These are phyloP conservation scores for Rhinoraja longicauda DNA, from an alignment of 2,797 vertebrate species.

Conservation along the genomic window DNA sequence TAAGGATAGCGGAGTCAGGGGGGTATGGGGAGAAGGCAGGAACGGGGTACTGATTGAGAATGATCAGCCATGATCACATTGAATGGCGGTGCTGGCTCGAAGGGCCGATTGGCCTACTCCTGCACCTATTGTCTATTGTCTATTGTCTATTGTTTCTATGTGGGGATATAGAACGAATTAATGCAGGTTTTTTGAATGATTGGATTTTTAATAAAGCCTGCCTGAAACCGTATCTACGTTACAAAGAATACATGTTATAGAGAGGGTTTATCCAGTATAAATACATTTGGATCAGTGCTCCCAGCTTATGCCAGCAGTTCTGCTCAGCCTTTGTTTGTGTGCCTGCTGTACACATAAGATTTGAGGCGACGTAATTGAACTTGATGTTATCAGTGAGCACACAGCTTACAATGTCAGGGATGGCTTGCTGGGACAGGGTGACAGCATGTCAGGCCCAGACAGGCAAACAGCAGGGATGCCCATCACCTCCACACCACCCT, in stretches of 20 bases:
- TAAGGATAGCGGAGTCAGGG: no score
- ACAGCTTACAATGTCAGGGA: neutral
- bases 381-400: conserved; percentile 5
- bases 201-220: neutral
- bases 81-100: no score
- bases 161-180: neutral
- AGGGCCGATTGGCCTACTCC: no score
- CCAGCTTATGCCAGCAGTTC: neutral
- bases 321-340: neutral
- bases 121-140: no score
- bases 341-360: neutral
- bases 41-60: no score
- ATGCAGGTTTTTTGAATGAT: neutral
- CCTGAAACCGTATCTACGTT: no score
- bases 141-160: no score
- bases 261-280: no score
- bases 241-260: neutral
- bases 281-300: no score
- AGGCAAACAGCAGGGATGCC: neutral
- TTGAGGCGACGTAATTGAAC: neutral
- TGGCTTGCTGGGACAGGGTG: neutral
- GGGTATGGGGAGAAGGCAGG: no score
- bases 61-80: no score
- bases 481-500: neutral
- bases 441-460: neutral